Evolutionary conservation across 2,797 vertebrate genomes (phyloP).

Genomic region (Gallinago nigripennis): DNA sequence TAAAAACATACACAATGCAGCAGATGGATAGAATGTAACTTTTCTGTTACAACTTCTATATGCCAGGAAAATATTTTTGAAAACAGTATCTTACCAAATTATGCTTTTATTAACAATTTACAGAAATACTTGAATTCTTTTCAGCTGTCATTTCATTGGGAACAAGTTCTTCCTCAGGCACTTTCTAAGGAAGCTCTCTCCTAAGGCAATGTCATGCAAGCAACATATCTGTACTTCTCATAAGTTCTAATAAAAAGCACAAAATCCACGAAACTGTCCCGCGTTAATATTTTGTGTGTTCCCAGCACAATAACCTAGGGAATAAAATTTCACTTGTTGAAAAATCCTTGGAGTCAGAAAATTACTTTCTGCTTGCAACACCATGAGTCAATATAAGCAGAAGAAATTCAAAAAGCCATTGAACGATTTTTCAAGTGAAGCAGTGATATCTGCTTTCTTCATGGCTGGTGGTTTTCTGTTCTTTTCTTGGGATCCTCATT

Average conservation of each 20-base stretch:
- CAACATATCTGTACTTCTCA: background rate
- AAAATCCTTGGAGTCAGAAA: conserved; percentile 14
- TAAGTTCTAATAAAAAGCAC: background rate
- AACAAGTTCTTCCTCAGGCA: background rate
- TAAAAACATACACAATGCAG: background rate
- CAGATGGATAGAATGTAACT: background rate
- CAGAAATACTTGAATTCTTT: background rate
- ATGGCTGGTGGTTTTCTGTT: background rate
- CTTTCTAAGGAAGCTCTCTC: background rate
- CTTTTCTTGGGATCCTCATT: background rate
- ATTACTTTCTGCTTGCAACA: background rate
- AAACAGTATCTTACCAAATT: background rate
- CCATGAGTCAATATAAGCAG: background rate
- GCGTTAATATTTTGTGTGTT: background rate
- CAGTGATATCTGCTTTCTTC: background rate
- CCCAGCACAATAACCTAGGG: background rate
- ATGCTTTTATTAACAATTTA: background rate
- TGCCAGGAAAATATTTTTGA: background rate
- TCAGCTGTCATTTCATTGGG: background rate
- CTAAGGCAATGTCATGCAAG: background rate
- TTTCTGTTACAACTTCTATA: background rate
- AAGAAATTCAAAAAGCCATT: background rate
- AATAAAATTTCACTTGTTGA: background rate
- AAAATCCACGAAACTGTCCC: background rate
- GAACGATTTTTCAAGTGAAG: background rate